Base-by-base conservation (phyloP, 2,888 invertebrate genomes). In the Chymomyza caudatula region DNA sequence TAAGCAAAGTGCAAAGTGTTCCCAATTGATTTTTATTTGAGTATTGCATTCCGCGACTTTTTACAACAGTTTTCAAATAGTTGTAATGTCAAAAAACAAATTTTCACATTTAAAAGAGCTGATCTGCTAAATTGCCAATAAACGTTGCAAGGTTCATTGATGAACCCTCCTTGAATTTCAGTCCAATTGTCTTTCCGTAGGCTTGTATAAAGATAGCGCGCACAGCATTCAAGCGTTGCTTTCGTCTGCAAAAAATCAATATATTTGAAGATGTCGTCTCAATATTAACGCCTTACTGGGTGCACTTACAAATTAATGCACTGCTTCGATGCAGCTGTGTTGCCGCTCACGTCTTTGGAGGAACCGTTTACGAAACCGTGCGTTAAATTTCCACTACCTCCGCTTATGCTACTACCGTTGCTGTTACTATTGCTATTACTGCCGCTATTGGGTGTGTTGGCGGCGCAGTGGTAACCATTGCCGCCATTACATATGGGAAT, bases 161-260 rank as follows among this genome's bases (percentile, higher is more conserved):
- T 60, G 88, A 86, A 51, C 89, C 89, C 69, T 89, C 89, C 77
- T 89, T 85, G 68, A 89, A 89, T 79, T 88, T 86, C 60, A 90
- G 85, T 69, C 89, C 89, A 69, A 89, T 84, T 44, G 87, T 85
- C 74, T 88, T 87, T 55, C 86, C 86, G 73, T 89, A 89, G 6
- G 87, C 80, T 66, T 87, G 86, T 65, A 89, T 87, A 55, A 89
- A 89, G 52, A 87, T 85, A 60, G 87, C 85, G 47, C 89, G 87
- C 44, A 89, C 87, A 17, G 85, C 77, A 70, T 83, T 87, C 69
- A 89, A 78, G 60, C 88, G 87, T 78, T 86, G 82, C 65, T 87
- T 86, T 63, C 89, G 89, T 66, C 89, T 89, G 66, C n/a, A 37
- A 25, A 3, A 11, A 47, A 37, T 63, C 13, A 22, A 20, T 8